Percentiles rank a stretch among this genome's conserved stretches.
Evolutionary conservation across 1,140 invertebrate genomes (phyloP).

Genomic region (Zaprionus capensis): DNA sequence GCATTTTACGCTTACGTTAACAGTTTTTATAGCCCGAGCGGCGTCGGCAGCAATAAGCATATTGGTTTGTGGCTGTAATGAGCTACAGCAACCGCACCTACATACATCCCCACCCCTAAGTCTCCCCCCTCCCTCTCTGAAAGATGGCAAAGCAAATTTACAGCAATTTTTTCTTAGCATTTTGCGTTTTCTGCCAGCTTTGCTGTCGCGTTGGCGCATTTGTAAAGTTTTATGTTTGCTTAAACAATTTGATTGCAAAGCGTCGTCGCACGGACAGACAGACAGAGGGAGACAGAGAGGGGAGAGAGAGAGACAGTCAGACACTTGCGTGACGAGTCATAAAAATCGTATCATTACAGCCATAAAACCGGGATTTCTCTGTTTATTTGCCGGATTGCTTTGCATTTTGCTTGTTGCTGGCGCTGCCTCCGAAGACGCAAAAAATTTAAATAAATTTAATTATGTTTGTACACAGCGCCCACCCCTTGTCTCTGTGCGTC

Average conservation of each 20-base stretch:
- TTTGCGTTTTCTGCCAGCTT: slow-evolving; percentile 25
- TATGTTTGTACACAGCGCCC: slow-evolving; percentile 62
- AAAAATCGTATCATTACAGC: slow-evolving; percentile 82
- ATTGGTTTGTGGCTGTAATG: slow-evolving; percentile 80
- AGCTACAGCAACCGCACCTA: slow-evolving; percentile 45
- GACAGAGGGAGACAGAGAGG: slow-evolving; percentile 5
- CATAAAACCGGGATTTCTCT: slow-evolving; percentile 75
- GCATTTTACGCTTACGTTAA: slow-evolving; percentile 82
- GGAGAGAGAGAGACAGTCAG: slow-evolving; percentile 30
- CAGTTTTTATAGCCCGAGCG: slow-evolving; percentile 73
- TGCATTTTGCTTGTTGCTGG: slow-evolving; percentile 52
- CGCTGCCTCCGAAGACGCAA: slow-evolving; percentile 3
- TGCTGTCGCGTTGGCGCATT: slow-evolving; percentile 51
- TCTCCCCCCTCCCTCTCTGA: background rate
- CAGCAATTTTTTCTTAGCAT: slow-evolving; percentile 48
- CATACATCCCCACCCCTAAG: background rate
- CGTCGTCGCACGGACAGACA: slow-evolving; percentile 26
- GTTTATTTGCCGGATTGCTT: slow-evolving; percentile 73
- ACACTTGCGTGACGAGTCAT: slow-evolving; percentile 76
- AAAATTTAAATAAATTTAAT: slow-evolving; percentile 82
- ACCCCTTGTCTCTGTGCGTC: background rate
- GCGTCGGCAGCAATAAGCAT: slow-evolving; percentile 71
- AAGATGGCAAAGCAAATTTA: slow-evolving; percentile 65
- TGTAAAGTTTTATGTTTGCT: slow-evolving; percentile 81
- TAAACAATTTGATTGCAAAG: slow-evolving; percentile 77